Evolutionary conservation across 2,888 invertebrate species (phyloP).

Genomic region (Globia sparganii): DNA sequence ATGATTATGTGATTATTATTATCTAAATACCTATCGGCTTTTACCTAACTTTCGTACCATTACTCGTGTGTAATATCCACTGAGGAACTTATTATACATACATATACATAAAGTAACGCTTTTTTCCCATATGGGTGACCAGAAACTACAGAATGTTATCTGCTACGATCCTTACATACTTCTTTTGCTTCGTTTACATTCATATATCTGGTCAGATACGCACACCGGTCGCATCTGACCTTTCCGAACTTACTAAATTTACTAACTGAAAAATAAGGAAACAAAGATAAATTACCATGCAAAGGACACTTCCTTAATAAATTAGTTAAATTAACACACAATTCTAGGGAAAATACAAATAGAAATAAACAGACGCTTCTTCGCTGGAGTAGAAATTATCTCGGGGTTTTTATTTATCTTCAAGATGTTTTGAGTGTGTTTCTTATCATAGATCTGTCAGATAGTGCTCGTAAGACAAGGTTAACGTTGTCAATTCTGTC

Average conservation of each 20-base stretch:
- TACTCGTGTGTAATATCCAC: neutral
- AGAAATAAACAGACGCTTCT: neutral
- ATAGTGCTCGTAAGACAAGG: constrained; percentile 35
- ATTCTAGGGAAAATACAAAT: constrained; percentile 2
- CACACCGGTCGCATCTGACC: neutral
- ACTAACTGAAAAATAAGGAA: neutral
- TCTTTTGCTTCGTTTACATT: too few relatives aligned
- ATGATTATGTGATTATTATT: neutral
- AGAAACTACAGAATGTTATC: too few relatives aligned
- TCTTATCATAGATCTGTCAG: constrained; percentile 54
- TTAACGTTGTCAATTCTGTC: constrained; percentile 45
- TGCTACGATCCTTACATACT: too few relatives aligned
- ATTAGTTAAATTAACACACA: neutral
- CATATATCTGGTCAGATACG: neutral
- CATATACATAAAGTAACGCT: too few relatives aligned
- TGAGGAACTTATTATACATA: neutral
- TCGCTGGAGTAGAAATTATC: constrained; percentile 19
- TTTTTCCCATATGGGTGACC: too few relatives aligned
- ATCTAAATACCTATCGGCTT: neutral
- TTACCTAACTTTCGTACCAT: neutral
- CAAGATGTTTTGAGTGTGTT: constrained; percentile 54
- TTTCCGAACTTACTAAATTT: neutral
- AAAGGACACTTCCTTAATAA: neutral
- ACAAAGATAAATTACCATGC: neutral
- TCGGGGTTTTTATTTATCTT: constrained; percentile 63